Evolutionary conservation across 2,888 invertebrate genomes (phyloP), one percentile per base, ranked within the genome.

Genomic region (Drosophila nr. perissopoda): DNA sequence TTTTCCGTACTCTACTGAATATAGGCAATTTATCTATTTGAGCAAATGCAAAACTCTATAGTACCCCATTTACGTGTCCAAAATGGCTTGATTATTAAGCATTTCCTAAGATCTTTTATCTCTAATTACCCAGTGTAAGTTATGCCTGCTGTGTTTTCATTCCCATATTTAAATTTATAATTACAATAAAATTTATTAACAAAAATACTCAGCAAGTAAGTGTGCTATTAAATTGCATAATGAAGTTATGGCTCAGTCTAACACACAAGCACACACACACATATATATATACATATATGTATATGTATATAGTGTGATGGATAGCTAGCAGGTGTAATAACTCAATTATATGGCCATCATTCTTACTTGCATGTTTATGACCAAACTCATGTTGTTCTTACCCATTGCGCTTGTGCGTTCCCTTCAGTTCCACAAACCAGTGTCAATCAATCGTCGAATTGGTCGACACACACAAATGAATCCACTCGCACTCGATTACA

Each of bases 391-490:
- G 38, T 54, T 54, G 16, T 54, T 29, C 42, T 38, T 36, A 13
- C 4, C 58, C 42, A 49, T 64, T 66, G 65, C 59, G 49, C 48
- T 56, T 62, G 74, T 62, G 59, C 38, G 61, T 63, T 48, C 61
- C 61, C 53, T 54, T 29, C 48, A n/a, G n/a, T 63, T 31, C 38
- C 69, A 80, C 69, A 82, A 76, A 64, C 70, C 76, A 81, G 75
- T 79, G 81, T 76, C 85, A 82, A 72, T 74, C 79, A 79, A 77
- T 79, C 79, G 74, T 60, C 76, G 79, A 86, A 90, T 86, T 81
- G 74, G 60, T 69, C 49, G 58, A 64, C 48, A 57, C 33, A 57
- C 33, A 48, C 18, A 52, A 13, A 36, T 48, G 33, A 6, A 46
- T 40, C 66, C 61, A 69, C 51, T 54, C 59, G 61, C 49, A 71